Evolutionary conservation across 2,888 invertebrate genomes (phyloP).

Genomic region (Aspidiotus destructor): DNA sequence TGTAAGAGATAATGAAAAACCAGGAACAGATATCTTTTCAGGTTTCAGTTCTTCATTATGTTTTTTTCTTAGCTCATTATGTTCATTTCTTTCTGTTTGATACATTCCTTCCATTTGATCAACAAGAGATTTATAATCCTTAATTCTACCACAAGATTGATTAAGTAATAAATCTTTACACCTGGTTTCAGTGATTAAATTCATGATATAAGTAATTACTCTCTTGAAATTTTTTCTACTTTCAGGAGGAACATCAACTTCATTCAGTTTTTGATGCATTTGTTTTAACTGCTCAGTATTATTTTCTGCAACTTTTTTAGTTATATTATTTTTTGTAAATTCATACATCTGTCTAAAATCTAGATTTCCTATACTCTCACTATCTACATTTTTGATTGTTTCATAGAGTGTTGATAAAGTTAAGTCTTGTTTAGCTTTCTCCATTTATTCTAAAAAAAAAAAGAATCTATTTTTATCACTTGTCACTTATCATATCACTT

Average conservation of each 20-base stretch:
- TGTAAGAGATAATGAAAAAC: slow-evolving; percentile 15
- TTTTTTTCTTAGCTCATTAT: slow-evolving; percentile 13
- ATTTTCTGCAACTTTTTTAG: slow-evolving; percentile 9
- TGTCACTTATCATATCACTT: neutral
- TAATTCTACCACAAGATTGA: slow-evolving; percentile 14
- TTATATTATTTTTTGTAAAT: slow-evolving; percentile 12
- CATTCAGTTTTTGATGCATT: slow-evolving; percentile 3
- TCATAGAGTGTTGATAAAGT: slow-evolving; percentile 12
- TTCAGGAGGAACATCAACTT: slow-evolving; percentile 13
- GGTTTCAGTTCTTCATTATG: slow-evolving; percentile 12
- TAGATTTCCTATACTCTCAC: slow-evolving; percentile 1
- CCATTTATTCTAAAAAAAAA: slow-evolving; percentile 11
- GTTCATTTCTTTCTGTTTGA: slow-evolving; percentile 13
- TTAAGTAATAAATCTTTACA: slow-evolving; percentile 16
- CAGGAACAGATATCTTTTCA: neutral
- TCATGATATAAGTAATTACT: neutral
- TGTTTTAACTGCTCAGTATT: slow-evolving; percentile 9
- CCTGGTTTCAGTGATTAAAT: neutral
- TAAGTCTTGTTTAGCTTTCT: slow-evolving; percentile 1
- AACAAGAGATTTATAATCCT: slow-evolving; percentile 10
- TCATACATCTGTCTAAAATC: slow-evolving; percentile 1
- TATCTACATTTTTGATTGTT: slow-evolving; percentile 1
- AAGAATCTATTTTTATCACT: too few relatives aligned
- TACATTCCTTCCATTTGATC: slow-evolving; percentile 9
- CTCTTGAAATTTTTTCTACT: slow-evolving; percentile 8